phyloP scores from a whole-genome alignment of 2,888 invertebrate genomes.

The Leucophenga montana region DNA sequence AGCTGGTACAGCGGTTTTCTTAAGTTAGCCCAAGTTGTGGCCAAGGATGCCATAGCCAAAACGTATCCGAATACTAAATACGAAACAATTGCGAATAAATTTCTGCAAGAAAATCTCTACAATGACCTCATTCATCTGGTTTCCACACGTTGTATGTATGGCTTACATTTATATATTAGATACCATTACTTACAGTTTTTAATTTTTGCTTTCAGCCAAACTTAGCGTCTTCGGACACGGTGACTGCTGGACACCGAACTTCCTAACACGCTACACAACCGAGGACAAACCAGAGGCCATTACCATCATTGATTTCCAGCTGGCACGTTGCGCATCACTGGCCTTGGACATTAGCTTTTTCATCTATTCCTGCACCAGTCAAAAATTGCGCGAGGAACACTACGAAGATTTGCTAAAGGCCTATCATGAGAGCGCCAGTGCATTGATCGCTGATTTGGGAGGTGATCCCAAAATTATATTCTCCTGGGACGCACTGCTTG shows the following conservation, averaged over 20 bases:
- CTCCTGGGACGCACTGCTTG: conserved; percentile 60
- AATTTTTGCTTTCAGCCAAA: conserved; percentile 49
- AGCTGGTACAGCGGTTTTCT: conserved; percentile 77
- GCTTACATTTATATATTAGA: neutral
- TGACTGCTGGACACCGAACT: conserved; percentile 85
- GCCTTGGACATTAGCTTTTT: conserved; percentile 74
- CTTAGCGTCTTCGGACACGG: conserved; percentile 81
- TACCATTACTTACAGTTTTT: too few species aligned
- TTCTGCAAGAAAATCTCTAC: conserved; percentile 75
- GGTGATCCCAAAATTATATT: conserved; percentile 76
- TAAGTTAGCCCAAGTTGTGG: conserved; percentile 74
- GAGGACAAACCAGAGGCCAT: conserved; percentile 57
- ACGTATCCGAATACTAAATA: conserved; percentile 78
- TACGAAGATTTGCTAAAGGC: conserved; percentile 75
- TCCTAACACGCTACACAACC: conserved; percentile 75
- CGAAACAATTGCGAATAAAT: conserved; percentile 75
- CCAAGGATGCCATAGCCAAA: conserved; percentile 78
- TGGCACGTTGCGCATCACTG: conserved; percentile 73
- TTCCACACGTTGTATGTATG: conserved; percentile 55
- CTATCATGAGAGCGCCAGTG: conserved; percentile 77
- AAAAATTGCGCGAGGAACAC: conserved; percentile 75
- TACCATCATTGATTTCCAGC: conserved; percentile 82
- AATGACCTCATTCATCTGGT: conserved; percentile 72
- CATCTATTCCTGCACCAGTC: conserved; percentile 78
- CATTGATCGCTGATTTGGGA: conserved; percentile 76